phyloP scores from a whole-genome alignment of 2,888 invertebrate species.

The Loripinus fragilis region DNA sequence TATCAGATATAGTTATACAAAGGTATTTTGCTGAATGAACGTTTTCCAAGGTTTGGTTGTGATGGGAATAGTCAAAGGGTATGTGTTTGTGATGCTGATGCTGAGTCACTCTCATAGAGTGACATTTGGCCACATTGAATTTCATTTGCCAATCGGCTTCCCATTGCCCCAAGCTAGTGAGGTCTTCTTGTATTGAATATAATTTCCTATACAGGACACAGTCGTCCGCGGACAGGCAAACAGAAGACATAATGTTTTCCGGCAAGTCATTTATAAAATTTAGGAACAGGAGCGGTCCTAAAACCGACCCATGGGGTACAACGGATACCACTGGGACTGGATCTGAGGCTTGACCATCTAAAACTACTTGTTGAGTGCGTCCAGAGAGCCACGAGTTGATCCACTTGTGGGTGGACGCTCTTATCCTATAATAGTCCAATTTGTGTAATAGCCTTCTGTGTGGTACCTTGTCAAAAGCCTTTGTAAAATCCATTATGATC shows the following conservation, averaged over 20 bases:
- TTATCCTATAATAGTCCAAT: background rate
- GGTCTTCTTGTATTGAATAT: background rate
- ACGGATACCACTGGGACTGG: background rate
- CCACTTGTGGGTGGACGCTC: background rate
- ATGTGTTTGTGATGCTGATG: background rate
- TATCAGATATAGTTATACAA: background rate
- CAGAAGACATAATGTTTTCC: background rate
- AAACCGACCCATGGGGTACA: background rate
- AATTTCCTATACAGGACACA: background rate
- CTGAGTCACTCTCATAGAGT: background rate
- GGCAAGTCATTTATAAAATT: background rate
- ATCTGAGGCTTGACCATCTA: background rate
- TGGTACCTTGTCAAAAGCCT: slow-evolving; percentile 3
- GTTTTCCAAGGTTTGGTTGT: background rate
- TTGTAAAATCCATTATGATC: background rate
- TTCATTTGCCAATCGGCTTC: slow-evolving; percentile 5
- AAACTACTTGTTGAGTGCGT: background rate
- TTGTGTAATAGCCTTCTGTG: background rate
- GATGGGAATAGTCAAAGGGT: background rate
- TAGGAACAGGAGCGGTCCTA: background rate
- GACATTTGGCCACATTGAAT: slow-evolving; percentile 11
- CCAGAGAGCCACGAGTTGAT: background rate
- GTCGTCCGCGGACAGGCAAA: background rate
- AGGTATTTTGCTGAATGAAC: background rate
- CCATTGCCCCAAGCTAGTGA: background rate